phyloP scores from a whole-genome alignment of 2,888 invertebrate species.

The Heliconius hortense region DNA sequence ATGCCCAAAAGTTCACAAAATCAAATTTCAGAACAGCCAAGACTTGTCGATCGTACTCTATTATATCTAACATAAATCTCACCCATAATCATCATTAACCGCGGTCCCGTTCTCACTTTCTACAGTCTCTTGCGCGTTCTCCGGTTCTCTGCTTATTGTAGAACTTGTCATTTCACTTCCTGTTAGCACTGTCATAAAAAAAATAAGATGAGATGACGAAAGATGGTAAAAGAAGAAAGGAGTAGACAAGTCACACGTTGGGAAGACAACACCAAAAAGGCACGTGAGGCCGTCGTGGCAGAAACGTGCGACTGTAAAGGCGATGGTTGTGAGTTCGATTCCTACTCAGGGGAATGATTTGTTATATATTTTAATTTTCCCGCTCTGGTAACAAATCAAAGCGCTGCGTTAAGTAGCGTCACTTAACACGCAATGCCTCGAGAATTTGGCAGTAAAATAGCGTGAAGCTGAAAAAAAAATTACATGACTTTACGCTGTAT shows the following conservation, averaged over 20 bases:
- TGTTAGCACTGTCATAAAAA: constrained; percentile 51
- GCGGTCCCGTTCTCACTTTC: constrained; percentile 39
- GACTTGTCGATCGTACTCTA: too few relatives aligned
- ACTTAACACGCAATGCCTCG: too few relatives aligned
- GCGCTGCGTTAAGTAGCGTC: too few relatives aligned
- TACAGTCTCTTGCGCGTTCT: constrained; percentile 45
- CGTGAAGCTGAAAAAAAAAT: background rate
- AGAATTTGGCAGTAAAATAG: background rate
- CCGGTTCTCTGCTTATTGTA: constrained; percentile 55
- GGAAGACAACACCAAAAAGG: too few relatives aligned
- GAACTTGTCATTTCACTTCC: constrained; percentile 64
- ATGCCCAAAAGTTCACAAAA: too few relatives aligned
- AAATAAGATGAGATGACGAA: background rate
- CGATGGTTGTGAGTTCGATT: background rate
- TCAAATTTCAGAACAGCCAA: too few relatives aligned
- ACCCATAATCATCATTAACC: constrained; percentile 46
- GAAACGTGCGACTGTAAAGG: background rate
- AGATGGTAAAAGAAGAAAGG: too few relatives aligned
- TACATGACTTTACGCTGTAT: too few relatives aligned
- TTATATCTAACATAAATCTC: constrained; percentile 11
- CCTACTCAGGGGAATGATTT: background rate
- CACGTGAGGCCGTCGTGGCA: background rate
- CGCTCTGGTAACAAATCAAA: background rate
- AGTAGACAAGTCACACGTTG: too few relatives aligned
- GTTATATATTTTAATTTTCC: background rate